phyloP scores from a whole-genome alignment of 1,140 invertebrate genomes.

The Drusus annulatus region DNA sequence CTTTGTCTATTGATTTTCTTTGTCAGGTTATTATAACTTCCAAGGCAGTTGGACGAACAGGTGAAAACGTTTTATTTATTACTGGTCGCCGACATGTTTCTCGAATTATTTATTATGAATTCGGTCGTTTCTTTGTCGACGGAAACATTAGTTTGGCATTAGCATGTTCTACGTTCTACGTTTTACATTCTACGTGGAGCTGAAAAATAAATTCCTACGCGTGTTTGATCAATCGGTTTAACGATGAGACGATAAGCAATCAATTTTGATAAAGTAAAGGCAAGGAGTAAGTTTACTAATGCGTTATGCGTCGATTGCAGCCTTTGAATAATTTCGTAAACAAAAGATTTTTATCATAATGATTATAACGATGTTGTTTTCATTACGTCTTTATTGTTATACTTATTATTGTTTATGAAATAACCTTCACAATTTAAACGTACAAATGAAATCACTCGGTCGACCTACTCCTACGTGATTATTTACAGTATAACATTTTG shows the following conservation, averaged over 20 bases:
- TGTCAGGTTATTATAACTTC: neutral
- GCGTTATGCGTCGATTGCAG: neutral
- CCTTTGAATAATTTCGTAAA: neutral
- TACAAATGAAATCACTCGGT: too few relatives aligned
- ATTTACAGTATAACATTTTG: too few relatives aligned
- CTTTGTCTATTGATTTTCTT: neutral
- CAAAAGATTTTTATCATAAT: neutral
- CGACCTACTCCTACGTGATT: too few relatives aligned
- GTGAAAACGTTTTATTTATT: too few relatives aligned
- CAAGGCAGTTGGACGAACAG: too few relatives aligned
- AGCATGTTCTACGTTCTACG: neutral
- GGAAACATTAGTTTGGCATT: constrained; percentile 1
- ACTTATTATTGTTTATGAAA: neutral
- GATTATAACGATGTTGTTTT: neutral
- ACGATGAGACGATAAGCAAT: constrained; percentile 22
- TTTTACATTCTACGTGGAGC: neutral
- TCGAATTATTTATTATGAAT: neutral
- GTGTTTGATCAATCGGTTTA: constrained; percentile 17
- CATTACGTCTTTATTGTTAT: neutral
- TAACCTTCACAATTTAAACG: too few relatives aligned
- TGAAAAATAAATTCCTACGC: neutral
- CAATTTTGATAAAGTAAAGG: neutral
- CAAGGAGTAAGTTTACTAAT: neutral
- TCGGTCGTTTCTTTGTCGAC: neutral
- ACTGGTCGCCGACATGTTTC: too few relatives aligned